Base-by-base conservation (phyloP, 2,797 vertebrate species). In the Acrossocheilus fasciatus region DNA sequence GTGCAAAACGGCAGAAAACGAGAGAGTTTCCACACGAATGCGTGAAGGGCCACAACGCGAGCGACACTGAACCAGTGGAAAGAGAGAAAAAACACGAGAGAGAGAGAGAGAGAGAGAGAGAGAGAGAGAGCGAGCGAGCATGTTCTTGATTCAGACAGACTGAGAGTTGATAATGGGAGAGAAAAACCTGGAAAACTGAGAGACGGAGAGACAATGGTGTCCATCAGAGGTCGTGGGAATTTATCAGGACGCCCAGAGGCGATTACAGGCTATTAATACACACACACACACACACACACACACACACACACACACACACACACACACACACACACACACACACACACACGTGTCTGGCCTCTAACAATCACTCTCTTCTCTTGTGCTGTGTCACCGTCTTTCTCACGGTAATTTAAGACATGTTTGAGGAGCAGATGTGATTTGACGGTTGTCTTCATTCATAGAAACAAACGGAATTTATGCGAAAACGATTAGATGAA, bases 201-300 rank as follows among this genome's bases (percentile, higher is more conserved):
- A 79, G 77, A 89, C 36, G 70, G 81, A 86, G 84, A 89, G 30
- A 84, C 81, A 87, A 54, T 68, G 23, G 23, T 88, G 88, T 91
- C 91, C 89, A 94, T 87, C 88, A 89, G 94, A 94, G 92, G 93
- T 93, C 92, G 92, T 88, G 84, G 89, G 88, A 91, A 92, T 91
- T 94, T 94, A 95, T 93, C 93, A 92, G 93, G 90, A 36, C 91
- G 86, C 90, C 83, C 84, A 91, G 92, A 89, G 83, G 91, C 90
- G 93, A 94, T 95, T 93, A 94, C 86, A 59, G 68, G 86, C 92
- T 94, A 95, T 94, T 94, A 90, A 88, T 86, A 78, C 23, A 80
- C 47, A 72, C n/a, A 57, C 43, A 47, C 23, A 59, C 26, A 41
- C 30, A 41, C 69, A 86, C 81, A 83, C 43, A 45, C 83, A 88